Percentiles rank a stretch among this genome's conserved stretches.
Evolutionary conservation across 1,140 invertebrate species (phyloP).

Genomic region (Megalonaias nervosa): DNA sequence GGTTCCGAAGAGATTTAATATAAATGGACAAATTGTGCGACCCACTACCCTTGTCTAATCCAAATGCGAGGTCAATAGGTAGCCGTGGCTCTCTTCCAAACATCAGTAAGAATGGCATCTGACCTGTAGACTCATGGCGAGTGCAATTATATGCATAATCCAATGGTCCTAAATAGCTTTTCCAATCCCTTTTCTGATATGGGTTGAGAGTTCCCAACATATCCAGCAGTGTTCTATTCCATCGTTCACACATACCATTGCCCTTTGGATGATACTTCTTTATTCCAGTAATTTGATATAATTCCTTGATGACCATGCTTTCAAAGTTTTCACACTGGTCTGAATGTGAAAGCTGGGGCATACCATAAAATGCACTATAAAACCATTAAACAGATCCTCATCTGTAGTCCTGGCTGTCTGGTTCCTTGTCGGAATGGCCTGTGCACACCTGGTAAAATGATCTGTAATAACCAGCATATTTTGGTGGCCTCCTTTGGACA

Average conservation of each 20-base stretch:
- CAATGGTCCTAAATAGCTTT: conserved; percentile 24
- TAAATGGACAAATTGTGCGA: too few species aligned
- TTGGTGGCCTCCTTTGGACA: too few species aligned
- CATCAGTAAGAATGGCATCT: conserved; percentile 9
- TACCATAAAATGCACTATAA: conserved; percentile 32
- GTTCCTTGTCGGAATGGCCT: conserved; percentile 2
- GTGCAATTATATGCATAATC: conserved; percentile 40
- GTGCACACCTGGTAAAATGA: too few species aligned
- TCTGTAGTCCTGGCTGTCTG: conserved; percentile 33
- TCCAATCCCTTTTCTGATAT: conserved; percentile 33
- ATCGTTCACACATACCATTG: conserved; percentile 15
- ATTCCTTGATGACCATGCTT: conserved; percentile 23
- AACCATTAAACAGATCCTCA: conserved; percentile 22
- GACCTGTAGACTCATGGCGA: conserved; percentile 30
- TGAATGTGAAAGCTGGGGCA: not conserved
- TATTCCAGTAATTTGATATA: conserved; percentile 23
- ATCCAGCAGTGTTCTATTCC: conserved; percentile 29
- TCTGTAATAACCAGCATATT: too few species aligned
- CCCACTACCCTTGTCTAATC: too few species aligned
- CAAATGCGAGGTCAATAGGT: too few species aligned
- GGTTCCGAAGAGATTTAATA: too few species aligned
- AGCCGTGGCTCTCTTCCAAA: too few species aligned
- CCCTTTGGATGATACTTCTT: conserved; percentile 8
- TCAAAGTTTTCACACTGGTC: conserved; percentile 37
- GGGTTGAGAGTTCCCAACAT: conserved; percentile 34